Percentiles rank a stretch among this genome's conserved stretches.
These are phyloP conservation scores for Agrochola lychnidis DNA, from an alignment of 2,888 invertebrate species.

Conservation along the genomic window DNA sequence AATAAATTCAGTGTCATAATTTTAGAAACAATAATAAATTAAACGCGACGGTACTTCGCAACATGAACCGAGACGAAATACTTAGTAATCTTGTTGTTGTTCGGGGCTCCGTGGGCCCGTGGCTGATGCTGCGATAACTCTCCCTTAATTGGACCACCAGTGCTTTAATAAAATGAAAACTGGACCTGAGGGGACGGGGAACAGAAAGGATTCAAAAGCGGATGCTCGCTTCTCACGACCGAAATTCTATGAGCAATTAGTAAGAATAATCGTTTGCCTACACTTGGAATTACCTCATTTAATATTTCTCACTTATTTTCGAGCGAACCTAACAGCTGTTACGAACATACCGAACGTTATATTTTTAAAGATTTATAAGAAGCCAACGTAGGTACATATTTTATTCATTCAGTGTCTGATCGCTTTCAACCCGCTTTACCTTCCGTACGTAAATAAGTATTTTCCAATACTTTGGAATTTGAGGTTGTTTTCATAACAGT, in stretches of 20 bases:
- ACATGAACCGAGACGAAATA: constrained; percentile 53
- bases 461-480: constrained; percentile 47
- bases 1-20: constrained; percentile 49
- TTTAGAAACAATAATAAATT: constrained; percentile 58
- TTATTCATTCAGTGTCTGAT: constrained; percentile 58
- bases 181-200: constrained; percentile 38
- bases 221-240: constrained; percentile 68
- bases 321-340: constrained; percentile 15
- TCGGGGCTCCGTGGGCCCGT: constrained; percentile 45
- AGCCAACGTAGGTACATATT: constrained; percentile 29
- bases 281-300: constrained; percentile 20
- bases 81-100: constrained; percentile 59
- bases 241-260: constrained; percentile 73
- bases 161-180: constrained; percentile 70
- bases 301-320: constrained; percentile 50
- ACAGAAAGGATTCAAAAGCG: constrained; percentile 32
- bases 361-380: constrained; percentile 19
- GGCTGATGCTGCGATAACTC: constrained; percentile 63
- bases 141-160: constrained; percentile 63
- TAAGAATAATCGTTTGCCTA: constrained; percentile 73
- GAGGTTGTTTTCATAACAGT: constrained; percentile 19
- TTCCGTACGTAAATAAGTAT: constrained; percentile 44
- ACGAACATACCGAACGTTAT: constrained; percentile 11
- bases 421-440: constrained; percentile 35
- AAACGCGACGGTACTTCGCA: constrained; percentile 32